phyloP scores from a whole-genome alignment of 2,888 invertebrate species.

The Serrognathus titanus region DNA sequence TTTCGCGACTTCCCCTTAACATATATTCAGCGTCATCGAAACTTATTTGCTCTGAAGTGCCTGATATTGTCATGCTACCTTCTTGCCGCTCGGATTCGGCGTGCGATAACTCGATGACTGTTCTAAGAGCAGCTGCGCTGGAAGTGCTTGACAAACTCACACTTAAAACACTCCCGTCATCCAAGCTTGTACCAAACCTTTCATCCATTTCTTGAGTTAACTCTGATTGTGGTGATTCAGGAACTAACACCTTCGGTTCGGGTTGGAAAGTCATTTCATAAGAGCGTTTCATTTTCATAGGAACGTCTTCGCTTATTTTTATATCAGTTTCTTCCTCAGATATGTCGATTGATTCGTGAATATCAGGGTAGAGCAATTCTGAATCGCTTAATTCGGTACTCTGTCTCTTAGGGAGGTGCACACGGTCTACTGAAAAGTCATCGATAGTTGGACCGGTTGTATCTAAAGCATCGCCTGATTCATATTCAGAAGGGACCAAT shows the following conservation, averaged over 20 bases:
- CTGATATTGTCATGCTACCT: conserved; percentile 48
- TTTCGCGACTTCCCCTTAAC: conserved; percentile 37
- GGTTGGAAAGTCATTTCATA: conserved; percentile 88
- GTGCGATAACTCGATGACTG: conserved; percentile 49
- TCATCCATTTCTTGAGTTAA: conserved; percentile 51
- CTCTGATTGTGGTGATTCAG: conserved; percentile 52
- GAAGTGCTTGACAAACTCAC: conserved; percentile 59
- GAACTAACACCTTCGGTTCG: conserved; percentile 49
- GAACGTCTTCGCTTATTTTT: conserved; percentile 51
- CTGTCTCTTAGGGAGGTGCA: conserved; percentile 32
- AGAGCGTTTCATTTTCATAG: conserved; percentile 79
- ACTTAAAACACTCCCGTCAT: conserved; percentile 58
- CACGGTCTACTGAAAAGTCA: conserved; percentile 38
- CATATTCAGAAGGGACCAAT: conserved; percentile 83
- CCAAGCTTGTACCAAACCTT: conserved; percentile 55
- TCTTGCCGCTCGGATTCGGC: conserved; percentile 49
- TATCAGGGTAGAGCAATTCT: conserved; percentile 27
- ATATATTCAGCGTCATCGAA: conserved; percentile 43
- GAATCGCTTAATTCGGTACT: conserved; percentile 41
- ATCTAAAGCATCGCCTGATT: conserved; percentile 68
- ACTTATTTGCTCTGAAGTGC: conserved; percentile 49
- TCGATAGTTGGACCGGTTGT: conserved; percentile 59
- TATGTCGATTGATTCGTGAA: conserved; percentile 54
- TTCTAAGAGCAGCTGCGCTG: conserved; percentile 46
- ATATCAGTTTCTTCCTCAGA: conserved; percentile 56